phyloP scores from a whole-genome alignment of 2,797 vertebrate species.

The Xenentodon cancila region DNA sequence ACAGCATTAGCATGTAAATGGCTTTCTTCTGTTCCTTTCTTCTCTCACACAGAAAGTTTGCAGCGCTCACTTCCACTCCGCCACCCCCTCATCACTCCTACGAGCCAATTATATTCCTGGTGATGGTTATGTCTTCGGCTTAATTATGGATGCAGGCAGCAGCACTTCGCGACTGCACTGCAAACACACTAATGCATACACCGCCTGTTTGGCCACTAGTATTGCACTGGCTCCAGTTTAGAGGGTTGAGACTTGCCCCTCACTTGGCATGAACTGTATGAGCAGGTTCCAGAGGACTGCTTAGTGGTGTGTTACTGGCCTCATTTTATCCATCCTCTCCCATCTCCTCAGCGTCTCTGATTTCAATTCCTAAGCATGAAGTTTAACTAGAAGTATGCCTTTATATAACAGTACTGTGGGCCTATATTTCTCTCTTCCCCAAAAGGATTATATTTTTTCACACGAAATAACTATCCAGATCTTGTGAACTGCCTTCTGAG shows the following conservation, averaged over 20 bases:
- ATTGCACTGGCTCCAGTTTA: slow-evolving; percentile 49
- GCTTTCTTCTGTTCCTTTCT: slow-evolving; percentile 60
- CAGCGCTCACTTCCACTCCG: slow-evolving; percentile 34
- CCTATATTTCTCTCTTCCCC: slow-evolving; percentile 1
- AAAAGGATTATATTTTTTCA: slow-evolving; percentile 2
- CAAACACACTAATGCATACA: slow-evolving; percentile 46
- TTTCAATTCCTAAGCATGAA: slow-evolving; percentile 36
- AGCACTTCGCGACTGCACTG: slow-evolving; percentile 39
- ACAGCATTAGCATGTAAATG: slow-evolving; percentile 85
- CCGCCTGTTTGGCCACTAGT: slow-evolving; percentile 45
- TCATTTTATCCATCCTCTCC: slow-evolving; percentile 42
- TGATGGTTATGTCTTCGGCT: slow-evolving; percentile 56
- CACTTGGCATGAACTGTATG: slow-evolving; percentile 40
- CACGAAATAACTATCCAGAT: slow-evolving; percentile 16
- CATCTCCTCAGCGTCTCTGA: slow-evolving; percentile 46
- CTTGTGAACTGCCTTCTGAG: background rate
- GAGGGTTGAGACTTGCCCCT: slow-evolving; percentile 58
- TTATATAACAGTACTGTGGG: slow-evolving; percentile 3
- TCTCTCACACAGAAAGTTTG: slow-evolving; percentile 54
- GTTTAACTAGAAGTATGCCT: slow-evolving; percentile 8
- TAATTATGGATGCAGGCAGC: slow-evolving; percentile 71
- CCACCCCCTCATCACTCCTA: slow-evolving; percentile 21
- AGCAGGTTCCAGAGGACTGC: slow-evolving; percentile 55
- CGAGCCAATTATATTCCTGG: slow-evolving; percentile 69
- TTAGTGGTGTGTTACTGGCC: slow-evolving; percentile 48